These are phyloP conservation scores for Craterocephalus amniculus DNA, from an alignment of 2,797 vertebrate genomes.

Conservation along the genomic window DNA sequence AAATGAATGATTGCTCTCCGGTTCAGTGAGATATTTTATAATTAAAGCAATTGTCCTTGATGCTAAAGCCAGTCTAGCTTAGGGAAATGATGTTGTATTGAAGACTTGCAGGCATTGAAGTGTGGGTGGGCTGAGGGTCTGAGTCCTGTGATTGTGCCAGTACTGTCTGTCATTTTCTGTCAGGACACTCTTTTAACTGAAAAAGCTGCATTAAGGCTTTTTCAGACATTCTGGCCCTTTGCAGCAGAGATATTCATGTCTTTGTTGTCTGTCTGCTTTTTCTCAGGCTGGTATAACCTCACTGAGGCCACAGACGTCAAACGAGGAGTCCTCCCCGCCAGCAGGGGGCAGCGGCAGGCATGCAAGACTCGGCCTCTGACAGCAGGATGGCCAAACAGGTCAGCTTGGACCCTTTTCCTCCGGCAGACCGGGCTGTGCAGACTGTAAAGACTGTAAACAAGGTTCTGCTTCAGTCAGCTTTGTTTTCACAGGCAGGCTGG, in stretches of 20 bases:
- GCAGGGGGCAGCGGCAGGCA: conserved; percentile 73
- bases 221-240: background rate
- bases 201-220: background rate
- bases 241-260: background rate
- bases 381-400: conserved; percentile 87
- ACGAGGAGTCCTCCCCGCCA: conserved; percentile 81
- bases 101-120: conserved; percentile 25
- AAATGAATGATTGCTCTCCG: conserved; percentile 64
- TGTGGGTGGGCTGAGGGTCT: conserved; percentile 5
- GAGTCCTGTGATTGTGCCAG: background rate
- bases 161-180: background rate
- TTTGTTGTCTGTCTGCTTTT: conserved; percentile 33
- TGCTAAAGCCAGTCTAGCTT: conserved; percentile 45
- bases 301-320: conserved; percentile 84
- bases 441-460: too few species aligned
- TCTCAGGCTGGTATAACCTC: conserved; percentile 78
- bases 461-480: too few species aligned
- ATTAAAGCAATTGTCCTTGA: conserved; percentile 63
- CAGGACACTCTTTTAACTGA: background rate
- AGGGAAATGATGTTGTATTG: conserved; percentile 26
- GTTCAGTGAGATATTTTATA: conserved; percentile 53
- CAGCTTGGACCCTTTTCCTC: background rate
- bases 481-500: too few species aligned
- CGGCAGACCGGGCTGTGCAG: too few species aligned
- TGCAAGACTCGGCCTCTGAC: conserved; percentile 83